These are phyloP conservation scores for Salvelinus alpinus DNA, from an alignment of 2,113 vertebrate genomes.

Conservation along the genomic window DNA sequence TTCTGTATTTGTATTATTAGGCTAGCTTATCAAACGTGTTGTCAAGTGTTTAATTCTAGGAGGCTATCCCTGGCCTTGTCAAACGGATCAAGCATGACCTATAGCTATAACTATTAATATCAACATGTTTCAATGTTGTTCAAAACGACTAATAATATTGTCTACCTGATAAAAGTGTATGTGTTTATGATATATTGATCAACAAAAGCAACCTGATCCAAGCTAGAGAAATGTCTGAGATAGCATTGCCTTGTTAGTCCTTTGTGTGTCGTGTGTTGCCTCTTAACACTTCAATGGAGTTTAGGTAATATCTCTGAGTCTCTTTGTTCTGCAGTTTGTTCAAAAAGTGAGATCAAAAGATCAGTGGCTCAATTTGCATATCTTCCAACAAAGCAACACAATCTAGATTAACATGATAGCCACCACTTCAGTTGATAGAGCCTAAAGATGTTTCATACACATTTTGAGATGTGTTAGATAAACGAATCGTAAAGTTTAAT, in stretches of 20 bases:
- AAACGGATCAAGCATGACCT: background rate
- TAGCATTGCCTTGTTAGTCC: slow-evolving; percentile 73
- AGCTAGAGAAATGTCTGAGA: slow-evolving; percentile 75
- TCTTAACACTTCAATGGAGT: slow-evolving; percentile 81
- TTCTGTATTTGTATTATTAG: too few relatives aligned
- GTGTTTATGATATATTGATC: slow-evolving; percentile 80
- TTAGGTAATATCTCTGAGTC: slow-evolving; percentile 79
- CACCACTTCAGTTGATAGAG: background rate
- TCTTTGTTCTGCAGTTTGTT: slow-evolving; percentile 79
- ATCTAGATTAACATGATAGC: slow-evolving; percentile 45
- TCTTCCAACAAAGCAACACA: slow-evolving; percentile 36
- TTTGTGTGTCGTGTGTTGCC: slow-evolving; percentile 77
- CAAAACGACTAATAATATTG: slow-evolving; percentile 12
- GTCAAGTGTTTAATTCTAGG: too few relatives aligned
- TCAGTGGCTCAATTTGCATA: slow-evolving; percentile 71
- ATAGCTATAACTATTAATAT: background rate
- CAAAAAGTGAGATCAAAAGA: slow-evolving; percentile 80
- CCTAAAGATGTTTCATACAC: background rate
- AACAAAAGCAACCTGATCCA: slow-evolving; percentile 75
- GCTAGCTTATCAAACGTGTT: too few relatives aligned
- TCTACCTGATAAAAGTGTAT: slow-evolving; percentile 70
- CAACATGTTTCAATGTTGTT: background rate
- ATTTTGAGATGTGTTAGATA: background rate
- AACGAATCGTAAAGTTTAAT: background rate
- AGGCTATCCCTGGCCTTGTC: too few relatives aligned